Evolutionary conservation across 2,113 vertebrate species (phyloP).

Genomic region (Agelaius phoeniceus): DNA sequence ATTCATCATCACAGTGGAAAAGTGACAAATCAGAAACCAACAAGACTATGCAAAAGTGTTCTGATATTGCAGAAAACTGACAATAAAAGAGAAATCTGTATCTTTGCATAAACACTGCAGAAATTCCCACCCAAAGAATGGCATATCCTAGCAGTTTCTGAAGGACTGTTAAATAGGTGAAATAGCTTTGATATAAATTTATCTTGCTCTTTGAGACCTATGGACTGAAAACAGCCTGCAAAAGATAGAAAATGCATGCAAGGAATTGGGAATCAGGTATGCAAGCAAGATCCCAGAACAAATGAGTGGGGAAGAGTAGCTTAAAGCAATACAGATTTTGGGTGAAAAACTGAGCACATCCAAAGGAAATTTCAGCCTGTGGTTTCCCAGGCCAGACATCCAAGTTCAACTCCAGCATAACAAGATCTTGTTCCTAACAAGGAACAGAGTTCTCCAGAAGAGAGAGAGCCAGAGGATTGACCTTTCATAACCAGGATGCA

Average conservation of each 20-base stretch:
- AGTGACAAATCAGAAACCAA: rapidly evolving
- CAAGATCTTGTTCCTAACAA: background rate
- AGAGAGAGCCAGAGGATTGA: background rate
- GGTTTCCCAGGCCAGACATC: background rate
- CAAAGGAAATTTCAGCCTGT: background rate
- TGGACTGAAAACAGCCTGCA: background rate
- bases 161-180: background rate
- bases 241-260: background rate
- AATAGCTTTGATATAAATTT: background rate
- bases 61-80: background rate
- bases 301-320: background rate
- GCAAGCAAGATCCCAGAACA: background rate
- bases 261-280: background rate
- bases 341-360: background rate
- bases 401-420: background rate
- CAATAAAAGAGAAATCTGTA: background rate
- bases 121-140: background rate
- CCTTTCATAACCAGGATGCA: background rate
- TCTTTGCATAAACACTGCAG: background rate
- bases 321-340: background rate
- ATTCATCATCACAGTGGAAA: background rate
- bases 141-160: background rate
- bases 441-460: background rate
- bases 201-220: background rate
- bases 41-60: background rate